These are phyloP conservation scores for Portevinia maculata DNA, from an alignment of 2,888 invertebrate genomes.

Conservation along the genomic window DNA sequence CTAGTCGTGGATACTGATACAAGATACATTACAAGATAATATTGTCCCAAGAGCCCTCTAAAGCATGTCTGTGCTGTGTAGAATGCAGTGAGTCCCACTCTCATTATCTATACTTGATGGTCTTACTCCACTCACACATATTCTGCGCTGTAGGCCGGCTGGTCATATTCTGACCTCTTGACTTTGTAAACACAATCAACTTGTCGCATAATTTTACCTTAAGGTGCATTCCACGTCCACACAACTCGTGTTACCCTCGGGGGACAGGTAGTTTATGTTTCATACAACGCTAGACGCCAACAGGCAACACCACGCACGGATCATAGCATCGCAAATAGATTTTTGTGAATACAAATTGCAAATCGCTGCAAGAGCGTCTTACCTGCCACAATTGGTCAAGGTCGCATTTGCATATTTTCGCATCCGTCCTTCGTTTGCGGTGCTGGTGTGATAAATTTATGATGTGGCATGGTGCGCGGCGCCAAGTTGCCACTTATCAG, in stretches of 20 bases:
- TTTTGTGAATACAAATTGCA: slow-evolving; percentile 55
- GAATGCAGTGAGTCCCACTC: slow-evolving; percentile 14
- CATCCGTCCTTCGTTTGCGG: not conserved
- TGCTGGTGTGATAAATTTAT: slow-evolving; percentile 53
- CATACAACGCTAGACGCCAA: slow-evolving; percentile 20
- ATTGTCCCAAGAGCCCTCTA: slow-evolving; percentile 46
- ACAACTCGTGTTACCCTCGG: slow-evolving; percentile 3
- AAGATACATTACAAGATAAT: slow-evolving; percentile 61
- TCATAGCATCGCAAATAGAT: slow-evolving; percentile 55
- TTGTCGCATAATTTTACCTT: slow-evolving; percentile 64
- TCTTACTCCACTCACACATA: slow-evolving; percentile 39
- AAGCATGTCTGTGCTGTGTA: slow-evolving; percentile 43
- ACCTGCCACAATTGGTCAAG: slow-evolving; percentile 69
- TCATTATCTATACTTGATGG: slow-evolving; percentile 32
- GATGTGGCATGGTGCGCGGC: slow-evolving; percentile 39
- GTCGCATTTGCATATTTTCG: slow-evolving; percentile 69
- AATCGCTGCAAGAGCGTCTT: slow-evolving; percentile 50
- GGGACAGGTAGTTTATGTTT: slow-evolving; percentile 56
- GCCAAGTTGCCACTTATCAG: slow-evolving; percentile 53
- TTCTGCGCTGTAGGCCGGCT: slow-evolving; percentile 17
- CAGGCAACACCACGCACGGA: slow-evolving; percentile 29
- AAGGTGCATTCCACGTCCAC: not conserved
- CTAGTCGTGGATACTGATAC: slow-evolving; percentile 37
- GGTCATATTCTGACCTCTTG: slow-evolving; percentile 70
- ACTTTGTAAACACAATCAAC: slow-evolving; percentile 65